A percentile compares a stretch with the other conserved stretches of the same genome.
Evolutionary conservation across 1,140 invertebrate genomes (phyloP).

Genomic region (Eumaeus atala): DNA sequence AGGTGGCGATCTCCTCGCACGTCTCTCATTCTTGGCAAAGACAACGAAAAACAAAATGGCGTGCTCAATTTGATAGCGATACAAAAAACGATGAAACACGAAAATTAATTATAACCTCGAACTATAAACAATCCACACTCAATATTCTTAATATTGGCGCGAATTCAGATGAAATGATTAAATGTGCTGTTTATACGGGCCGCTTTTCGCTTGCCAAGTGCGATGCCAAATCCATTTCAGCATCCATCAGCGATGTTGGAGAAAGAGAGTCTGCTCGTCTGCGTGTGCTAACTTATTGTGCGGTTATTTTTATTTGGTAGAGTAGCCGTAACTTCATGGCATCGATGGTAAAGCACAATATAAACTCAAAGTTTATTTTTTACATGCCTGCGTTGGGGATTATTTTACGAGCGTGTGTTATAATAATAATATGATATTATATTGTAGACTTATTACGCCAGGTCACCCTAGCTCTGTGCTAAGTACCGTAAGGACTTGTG

Average conservation of each 20-base stretch:
- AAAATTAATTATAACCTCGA: constrained; percentile 9
- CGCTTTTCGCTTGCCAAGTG: constrained; percentile 26
- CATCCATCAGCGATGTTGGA: constrained; percentile 4
- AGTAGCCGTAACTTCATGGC: too few relatives aligned
- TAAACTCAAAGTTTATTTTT: too few relatives aligned
- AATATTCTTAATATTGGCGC: constrained; percentile 27
- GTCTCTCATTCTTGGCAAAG: too few relatives aligned
- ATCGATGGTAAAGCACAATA: too few relatives aligned
- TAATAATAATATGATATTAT: too few relatives aligned
- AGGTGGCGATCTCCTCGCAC: too few relatives aligned
- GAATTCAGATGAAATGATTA: constrained; percentile 30
- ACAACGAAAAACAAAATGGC: too few relatives aligned
- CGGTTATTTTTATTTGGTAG: not conserved
- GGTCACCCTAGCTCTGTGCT: too few relatives aligned
- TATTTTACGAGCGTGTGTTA: too few relatives aligned
- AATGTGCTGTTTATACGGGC: constrained; percentile 17
- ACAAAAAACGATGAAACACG: constrained; percentile 3
- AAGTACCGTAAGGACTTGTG: too few relatives aligned
- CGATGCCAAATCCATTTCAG: constrained; percentile 32
- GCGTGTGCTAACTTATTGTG: not conserved
- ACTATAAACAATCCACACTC: constrained; percentile 3
- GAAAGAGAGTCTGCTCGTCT: constrained; percentile 4
- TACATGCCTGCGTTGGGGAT: too few relatives aligned
- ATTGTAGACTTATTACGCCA: too few relatives aligned
- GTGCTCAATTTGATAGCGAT: not conserved